Conservation (phyloP, 2,888 invertebrate species). For the Nineta flava region DNA sequence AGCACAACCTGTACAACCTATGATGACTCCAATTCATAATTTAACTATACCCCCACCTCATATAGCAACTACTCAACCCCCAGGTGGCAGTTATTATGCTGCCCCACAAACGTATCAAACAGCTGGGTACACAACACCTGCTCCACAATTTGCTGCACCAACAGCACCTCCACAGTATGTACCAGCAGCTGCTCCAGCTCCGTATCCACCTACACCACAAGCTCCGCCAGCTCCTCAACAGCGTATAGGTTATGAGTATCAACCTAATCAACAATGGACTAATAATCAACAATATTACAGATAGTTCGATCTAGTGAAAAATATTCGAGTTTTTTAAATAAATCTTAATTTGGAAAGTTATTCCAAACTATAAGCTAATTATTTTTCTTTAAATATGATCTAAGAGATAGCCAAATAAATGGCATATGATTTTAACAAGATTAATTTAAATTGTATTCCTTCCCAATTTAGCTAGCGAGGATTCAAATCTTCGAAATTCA, state of each 20-base stretch:
- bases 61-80: slow-evolving; percentile 22
- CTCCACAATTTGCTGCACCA: slow-evolving; percentile 20
- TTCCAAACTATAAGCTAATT: too few relatives aligned
- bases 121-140: slow-evolving; percentile 22
- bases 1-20: slow-evolving; percentile 13
- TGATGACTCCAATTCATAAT: slow-evolving; percentile 20
- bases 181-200: slow-evolving; percentile 25
- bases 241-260: slow-evolving; percentile 18
- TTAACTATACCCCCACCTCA: slow-evolving; percentile 36
- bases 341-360: too few relatives aligned
- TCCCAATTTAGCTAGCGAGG: too few relatives aligned
- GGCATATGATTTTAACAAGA: too few relatives aligned
- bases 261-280: slow-evolving; percentile 29
- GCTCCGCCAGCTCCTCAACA: slow-evolving; percentile 23
- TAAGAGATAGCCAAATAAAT: too few relatives aligned
- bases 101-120: slow-evolving; percentile 16
- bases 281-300: slow-evolving; percentile 49
- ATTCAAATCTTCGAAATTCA: too few relatives aligned
- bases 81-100: slow-evolving; percentile 9
- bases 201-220: slow-evolving; percentile 21
- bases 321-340: too few relatives aligned
- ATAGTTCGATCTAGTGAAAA: slow-evolving; percentile 18
- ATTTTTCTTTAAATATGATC: too few relatives aligned
- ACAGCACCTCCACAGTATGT: slow-evolving; percentile 25
- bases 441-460: too few relatives aligned